These are phyloP conservation scores for Eurosta solidaginis DNA, from an alignment of 1,140 invertebrate genomes.

Conservation along the genomic window DNA sequence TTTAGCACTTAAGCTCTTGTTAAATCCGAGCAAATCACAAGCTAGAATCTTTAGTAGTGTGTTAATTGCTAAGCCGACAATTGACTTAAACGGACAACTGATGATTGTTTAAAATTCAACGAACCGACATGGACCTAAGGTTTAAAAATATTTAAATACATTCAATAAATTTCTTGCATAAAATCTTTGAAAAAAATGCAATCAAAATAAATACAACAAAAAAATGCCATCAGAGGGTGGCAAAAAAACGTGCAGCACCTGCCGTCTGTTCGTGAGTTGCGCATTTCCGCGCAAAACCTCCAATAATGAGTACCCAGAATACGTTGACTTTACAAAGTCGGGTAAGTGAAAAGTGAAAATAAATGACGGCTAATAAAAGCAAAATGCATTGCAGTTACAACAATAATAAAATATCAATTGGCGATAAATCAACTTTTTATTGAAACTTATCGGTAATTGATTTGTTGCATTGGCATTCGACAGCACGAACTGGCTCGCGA, in stretches of 20 bases:
- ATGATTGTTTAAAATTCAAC: neutral
- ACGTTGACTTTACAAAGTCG: constrained; percentile 38
- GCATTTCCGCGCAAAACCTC: constrained; percentile 29
- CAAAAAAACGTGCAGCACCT: constrained; percentile 32
- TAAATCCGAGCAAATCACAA: neutral
- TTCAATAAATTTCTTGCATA: neutral
- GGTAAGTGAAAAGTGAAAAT: neutral
- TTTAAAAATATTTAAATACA: neutral
- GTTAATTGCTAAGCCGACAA: constrained; percentile 53
- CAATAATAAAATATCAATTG: neutral
- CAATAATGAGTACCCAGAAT: constrained; percentile 36
- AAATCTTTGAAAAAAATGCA: neutral
- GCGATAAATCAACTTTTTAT: constrained; percentile 20
- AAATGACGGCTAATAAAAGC: neutral
- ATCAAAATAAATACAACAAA: neutral
- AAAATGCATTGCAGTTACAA: neutral
- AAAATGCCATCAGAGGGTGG: neutral
- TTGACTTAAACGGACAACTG: constrained; percentile 40
- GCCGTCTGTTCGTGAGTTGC: constrained; percentile 43
- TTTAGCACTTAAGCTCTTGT: neutral
- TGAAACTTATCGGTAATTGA: constrained; percentile 17
- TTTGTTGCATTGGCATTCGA: constrained; percentile 2
- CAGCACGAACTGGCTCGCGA: neutral
- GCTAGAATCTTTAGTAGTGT: constrained; percentile 41
- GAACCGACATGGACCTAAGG: neutral